Evolutionary conservation across 2,888 invertebrate genomes (phyloP).

Genomic region (Spisula solida): DNA sequence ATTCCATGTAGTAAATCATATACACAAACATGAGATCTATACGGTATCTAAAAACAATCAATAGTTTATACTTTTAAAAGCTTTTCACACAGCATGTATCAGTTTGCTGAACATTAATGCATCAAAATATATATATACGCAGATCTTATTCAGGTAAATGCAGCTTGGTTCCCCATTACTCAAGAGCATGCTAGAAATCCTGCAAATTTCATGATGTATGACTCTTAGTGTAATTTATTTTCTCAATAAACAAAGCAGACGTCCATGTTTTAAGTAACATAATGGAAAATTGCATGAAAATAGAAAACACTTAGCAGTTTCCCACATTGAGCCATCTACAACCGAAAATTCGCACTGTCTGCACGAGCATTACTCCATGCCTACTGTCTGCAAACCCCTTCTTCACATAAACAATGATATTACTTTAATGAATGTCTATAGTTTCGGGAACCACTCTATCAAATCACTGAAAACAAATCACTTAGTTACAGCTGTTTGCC

Average conservation of each 20-base stretch:
- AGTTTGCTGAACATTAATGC: not conserved
- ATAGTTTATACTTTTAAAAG: not conserved
- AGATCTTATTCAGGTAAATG: not conserved
- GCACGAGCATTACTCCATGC: not conserved
- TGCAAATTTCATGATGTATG: constrained; percentile 2
- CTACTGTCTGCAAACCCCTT: not conserved
- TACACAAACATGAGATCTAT: not conserved
- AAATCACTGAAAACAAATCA: not conserved
- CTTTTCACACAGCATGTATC: not conserved
- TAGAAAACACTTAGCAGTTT: constrained; percentile 5
- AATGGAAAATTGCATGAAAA: not conserved
- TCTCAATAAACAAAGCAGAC: constrained; percentile 8
- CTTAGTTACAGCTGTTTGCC: not conserved
- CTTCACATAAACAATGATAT: constrained; percentile 3
- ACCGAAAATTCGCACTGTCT: not conserved
- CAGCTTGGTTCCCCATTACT: not conserved
- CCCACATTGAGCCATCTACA: not conserved
- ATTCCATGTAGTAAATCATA: not conserved
- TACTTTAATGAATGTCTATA: not conserved
- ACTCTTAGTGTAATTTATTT: not conserved
- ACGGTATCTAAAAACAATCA: not conserved
- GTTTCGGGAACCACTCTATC: not conserved
- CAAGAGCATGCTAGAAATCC: not conserved
- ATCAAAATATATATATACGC: not conserved
- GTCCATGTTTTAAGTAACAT: not conserved